These are phyloP conservation scores for Mastomys coucha DNA, from an alignment of 2,113 vertebrate species.

Conservation along the genomic window DNA sequence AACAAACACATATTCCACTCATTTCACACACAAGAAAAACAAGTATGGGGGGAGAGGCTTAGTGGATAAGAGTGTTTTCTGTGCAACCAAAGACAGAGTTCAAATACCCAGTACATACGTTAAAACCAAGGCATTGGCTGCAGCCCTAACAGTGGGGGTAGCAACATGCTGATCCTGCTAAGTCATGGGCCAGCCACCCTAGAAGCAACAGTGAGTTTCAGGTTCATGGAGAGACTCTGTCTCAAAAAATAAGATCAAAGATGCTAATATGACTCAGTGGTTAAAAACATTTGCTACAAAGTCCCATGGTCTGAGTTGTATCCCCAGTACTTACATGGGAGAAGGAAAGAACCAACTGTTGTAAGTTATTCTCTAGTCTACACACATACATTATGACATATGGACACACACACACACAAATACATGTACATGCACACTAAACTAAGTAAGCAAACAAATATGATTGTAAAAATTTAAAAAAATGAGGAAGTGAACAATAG, in stretches of 20 bases:
- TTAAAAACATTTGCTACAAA: not conserved
- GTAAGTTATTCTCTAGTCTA: not conserved
- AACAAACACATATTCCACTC: not conserved
- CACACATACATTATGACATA: not conserved
- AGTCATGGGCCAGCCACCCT: not conserved
- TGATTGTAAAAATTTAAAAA: not conserved
- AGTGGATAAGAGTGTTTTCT: not conserved
- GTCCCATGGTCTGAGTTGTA: not conserved
- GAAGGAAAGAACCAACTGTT: not conserved
- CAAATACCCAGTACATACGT: too few species aligned
- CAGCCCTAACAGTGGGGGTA: not conserved
- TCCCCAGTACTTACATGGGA: not conserved
- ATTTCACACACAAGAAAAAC: slow-evolving; percentile 8
- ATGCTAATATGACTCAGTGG: too few species aligned
- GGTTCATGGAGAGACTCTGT: not conserved
- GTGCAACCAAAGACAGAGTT: not conserved
- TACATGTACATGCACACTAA: not conserved
- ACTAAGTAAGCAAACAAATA: not conserved
- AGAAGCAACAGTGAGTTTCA: not conserved
- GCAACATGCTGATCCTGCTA: not conserved
- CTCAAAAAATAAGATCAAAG: not conserved
- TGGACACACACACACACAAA: not conserved
- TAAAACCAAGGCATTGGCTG: not conserved
- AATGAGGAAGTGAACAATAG: not conserved
- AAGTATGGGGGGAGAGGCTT: not conserved